Evolutionary conservation across 2,888 invertebrate species (phyloP).

Genomic region (Helicoverpa assulta): DNA sequence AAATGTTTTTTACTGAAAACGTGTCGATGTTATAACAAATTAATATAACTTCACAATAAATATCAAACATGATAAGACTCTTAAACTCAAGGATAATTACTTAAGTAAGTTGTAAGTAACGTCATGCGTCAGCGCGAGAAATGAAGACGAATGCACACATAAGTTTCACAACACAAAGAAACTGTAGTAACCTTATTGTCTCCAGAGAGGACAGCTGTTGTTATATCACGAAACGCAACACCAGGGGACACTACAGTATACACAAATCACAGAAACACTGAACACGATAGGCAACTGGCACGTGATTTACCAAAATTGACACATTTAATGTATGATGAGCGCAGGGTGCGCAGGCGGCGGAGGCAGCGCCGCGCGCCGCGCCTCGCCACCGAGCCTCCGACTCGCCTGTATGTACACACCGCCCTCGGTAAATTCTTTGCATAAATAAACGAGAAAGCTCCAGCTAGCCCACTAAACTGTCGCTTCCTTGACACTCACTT

Average conservation of each 20-base stretch:
- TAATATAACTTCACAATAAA: conserved; percentile 45
- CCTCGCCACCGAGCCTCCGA: conserved; percentile 82
- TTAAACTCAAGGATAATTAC: conserved; percentile 73
- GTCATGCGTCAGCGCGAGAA: conserved; percentile 74
- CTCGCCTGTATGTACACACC: conserved; percentile 83
- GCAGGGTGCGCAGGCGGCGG: conserved; percentile 84
- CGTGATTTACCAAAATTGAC: conserved; percentile 82
- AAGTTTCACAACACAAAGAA: conserved; percentile 83
- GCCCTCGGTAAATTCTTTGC: conserved; percentile 89
- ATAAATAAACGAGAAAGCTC: conserved; percentile 89
- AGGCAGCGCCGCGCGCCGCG: conserved; percentile 83
- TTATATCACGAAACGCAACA: conserved; percentile 69
- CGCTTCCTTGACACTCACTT: conserved; percentile 77
- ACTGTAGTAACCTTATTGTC: conserved; percentile 72
- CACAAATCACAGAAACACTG: conserved; percentile 81
- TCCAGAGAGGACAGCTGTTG: conserved; percentile 63
- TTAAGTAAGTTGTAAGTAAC: conserved; percentile 72
- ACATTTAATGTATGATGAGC: conserved; percentile 71
- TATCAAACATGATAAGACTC: conserved; percentile 75
- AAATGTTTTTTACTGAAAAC: conserved; percentile 27
- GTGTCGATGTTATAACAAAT: conserved; percentile 27
- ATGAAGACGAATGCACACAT: conserved; percentile 70
- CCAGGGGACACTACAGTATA: conserved; percentile 76
- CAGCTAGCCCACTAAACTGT: conserved; percentile 70
- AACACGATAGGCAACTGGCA: conserved; percentile 69